phyloP scores from a whole-genome alignment of 2,888 invertebrate genomes.

The Lydus trimaculatus region DNA sequence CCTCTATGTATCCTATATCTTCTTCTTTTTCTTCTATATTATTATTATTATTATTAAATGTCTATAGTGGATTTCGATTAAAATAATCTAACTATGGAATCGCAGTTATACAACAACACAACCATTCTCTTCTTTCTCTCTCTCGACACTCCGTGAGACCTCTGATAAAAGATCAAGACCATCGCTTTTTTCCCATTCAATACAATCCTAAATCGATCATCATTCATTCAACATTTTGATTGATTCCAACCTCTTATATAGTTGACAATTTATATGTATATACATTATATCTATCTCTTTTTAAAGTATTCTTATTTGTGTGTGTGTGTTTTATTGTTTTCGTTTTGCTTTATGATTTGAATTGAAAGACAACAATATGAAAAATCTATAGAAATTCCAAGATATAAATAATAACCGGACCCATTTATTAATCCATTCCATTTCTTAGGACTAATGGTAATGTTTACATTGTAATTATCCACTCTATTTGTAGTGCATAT shows the following conservation, averaged over 20 bases:
- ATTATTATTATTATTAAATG: neutral
- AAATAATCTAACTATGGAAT: slow-evolving; percentile 9
- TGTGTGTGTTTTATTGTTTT: neutral
- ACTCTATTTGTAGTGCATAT: neutral
- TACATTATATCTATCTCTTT: neutral
- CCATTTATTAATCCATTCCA: slow-evolving; percentile 9
- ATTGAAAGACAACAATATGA: neutral
- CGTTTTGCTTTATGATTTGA: neutral
- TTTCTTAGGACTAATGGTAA: neutral
- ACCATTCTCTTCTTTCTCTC: too few relatives aligned
- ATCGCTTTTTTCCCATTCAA: neutral
- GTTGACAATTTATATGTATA: slow-evolving; percentile 45
- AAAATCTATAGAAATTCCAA: neutral
- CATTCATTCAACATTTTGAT: slow-evolving; percentile 53
- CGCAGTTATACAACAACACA: neutral
- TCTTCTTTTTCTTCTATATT: neutral
- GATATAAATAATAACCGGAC: neutral
- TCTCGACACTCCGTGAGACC: slow-evolving; percentile 5
- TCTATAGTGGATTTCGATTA: slow-evolving; percentile 5
- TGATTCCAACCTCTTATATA: slow-evolving; percentile 49
- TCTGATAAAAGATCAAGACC: slow-evolving; percentile 9
- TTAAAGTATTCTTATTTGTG: neutral
- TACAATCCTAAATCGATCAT: slow-evolving; percentile 43
- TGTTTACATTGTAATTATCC: slow-evolving; percentile 10
- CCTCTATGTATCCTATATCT: too few relatives aligned